A percentile compares a stretch with the other conserved stretches of the same genome.
Conservation (phyloP, 2,113 vertebrate genomes). For the Perca schrenkii region DNA sequence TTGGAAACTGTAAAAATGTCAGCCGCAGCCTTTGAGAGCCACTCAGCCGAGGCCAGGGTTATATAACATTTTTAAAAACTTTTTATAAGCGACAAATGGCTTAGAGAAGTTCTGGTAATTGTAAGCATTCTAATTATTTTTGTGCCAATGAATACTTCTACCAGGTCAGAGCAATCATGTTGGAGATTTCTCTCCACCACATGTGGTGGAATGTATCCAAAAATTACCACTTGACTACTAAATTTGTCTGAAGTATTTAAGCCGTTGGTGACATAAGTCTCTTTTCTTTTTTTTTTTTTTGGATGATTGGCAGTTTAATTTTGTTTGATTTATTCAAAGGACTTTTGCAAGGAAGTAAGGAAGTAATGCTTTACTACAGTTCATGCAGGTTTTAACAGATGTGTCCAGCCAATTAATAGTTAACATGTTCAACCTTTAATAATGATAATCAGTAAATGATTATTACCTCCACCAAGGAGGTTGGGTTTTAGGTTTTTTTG, state of each 20-base stretch:
- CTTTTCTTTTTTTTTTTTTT: neutral
- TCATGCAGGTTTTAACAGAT: neutral
- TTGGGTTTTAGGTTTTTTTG: no score
- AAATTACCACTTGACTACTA: neutral
- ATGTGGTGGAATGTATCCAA: no score
- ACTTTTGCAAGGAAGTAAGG: neutral
- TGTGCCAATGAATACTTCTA: neutral
- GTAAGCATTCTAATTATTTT: neutral
- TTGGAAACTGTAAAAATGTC: constrained; percentile 1
- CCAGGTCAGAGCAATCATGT: constrained; percentile 1
- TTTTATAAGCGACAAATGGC: neutral
- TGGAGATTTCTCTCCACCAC: no score
- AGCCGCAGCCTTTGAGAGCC: constrained; percentile 1
- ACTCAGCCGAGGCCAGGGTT: neutral
- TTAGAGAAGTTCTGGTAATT: neutral
- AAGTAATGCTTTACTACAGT: neutral
- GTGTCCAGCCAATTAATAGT: neutral
- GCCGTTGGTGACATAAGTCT: neutral
- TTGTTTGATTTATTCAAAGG: neutral
- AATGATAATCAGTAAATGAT: no score
- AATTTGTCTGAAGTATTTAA: neutral
- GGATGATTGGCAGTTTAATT: neutral
- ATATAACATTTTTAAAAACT: neutral
- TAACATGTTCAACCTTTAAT: no score
- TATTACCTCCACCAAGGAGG: no score